These are phyloP conservation scores for Steinernema khuongi DNA, from an alignment of 1,140 invertebrate genomes.

Conservation along the genomic window DNA sequence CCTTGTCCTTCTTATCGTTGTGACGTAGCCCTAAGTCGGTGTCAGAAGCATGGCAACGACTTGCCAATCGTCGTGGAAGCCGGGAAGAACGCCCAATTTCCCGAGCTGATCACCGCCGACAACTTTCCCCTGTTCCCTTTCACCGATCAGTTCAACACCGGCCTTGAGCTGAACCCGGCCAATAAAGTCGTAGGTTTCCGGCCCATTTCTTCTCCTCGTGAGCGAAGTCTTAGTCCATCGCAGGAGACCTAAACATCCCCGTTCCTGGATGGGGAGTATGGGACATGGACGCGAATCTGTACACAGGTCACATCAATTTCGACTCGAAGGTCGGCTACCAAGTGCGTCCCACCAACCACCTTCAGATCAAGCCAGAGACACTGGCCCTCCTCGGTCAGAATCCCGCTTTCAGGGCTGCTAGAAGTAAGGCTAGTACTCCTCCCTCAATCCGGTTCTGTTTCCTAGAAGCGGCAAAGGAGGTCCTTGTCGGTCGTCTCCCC, in stretches of 20 bases:
- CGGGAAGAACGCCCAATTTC: slow-evolving; percentile 34
- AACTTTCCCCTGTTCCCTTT: slow-evolving; percentile 46
- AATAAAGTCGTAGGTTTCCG: slow-evolving; percentile 39
- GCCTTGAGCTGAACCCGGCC: slow-evolving; percentile 41
- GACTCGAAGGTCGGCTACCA: slow-evolving; percentile 42
- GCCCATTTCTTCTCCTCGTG: background rate
- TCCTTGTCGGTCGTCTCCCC: slow-evolving; percentile 39
- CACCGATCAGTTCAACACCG: slow-evolving; percentile 44
- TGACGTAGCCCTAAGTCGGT: background rate
- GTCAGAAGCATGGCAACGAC: slow-evolving; percentile 37
- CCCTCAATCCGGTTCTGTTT: slow-evolving; percentile 12
- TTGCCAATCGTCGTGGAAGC: slow-evolving; percentile 33
- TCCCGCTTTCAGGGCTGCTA: slow-evolving; percentile 40
- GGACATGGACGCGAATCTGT: slow-evolving; percentile 42
- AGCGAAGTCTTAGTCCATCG: slow-evolving; percentile 28
- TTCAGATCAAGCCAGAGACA: slow-evolving; percentile 45
- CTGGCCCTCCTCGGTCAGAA: slow-evolving; percentile 38
- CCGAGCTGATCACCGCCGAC: slow-evolving; percentile 37
- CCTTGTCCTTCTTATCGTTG: background rate
- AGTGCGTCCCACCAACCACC: slow-evolving; percentile 37
- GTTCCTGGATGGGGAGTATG: slow-evolving; percentile 43
- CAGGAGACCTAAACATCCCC: slow-evolving; percentile 40
- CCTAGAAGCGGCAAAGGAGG: slow-evolving; percentile 42
- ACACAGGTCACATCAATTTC: slow-evolving; percentile 39
- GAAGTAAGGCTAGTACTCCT: slow-evolving; percentile 26